These are phyloP conservation scores for Gymnoscopelus braueri DNA, from an alignment of 2,797 vertebrate species.

Conservation along the genomic window DNA sequence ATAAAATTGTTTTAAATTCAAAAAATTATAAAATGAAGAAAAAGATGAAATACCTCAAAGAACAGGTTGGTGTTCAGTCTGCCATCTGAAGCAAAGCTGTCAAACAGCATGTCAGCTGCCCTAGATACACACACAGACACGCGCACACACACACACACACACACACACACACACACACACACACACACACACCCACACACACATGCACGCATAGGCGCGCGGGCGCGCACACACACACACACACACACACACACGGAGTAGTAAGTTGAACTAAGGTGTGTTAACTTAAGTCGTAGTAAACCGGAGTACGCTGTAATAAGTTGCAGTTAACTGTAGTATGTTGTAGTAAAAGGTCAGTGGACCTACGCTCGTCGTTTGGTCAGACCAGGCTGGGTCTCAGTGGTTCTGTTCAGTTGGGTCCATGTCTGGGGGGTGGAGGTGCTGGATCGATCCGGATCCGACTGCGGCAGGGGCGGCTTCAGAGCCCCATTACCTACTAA, in stretches of 20 bases:
- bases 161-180: too few relatives aligned
- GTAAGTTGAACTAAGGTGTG: too few relatives aligned
- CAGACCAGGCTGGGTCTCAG: constrained; percentile 54
- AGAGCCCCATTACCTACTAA: constrained; percentile 52
- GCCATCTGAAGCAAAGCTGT: constrained; percentile 72
- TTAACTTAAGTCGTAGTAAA: too few relatives aligned
- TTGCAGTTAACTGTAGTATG: background rate
- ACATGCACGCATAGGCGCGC: too few relatives aligned
- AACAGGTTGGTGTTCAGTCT: constrained; percentile 67
- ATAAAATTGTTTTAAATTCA: background rate
- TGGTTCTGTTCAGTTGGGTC: constrained; percentile 44
- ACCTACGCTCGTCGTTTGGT: constrained; percentile 72
- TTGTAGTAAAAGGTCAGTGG: background rate
- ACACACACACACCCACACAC: too few relatives aligned
- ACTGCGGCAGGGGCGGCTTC: constrained; percentile 58
- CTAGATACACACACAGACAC: constrained; percentile 41
- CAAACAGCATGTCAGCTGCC: constrained; percentile 75
- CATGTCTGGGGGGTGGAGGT: constrained; percentile 44
- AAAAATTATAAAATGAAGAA: too few relatives aligned
- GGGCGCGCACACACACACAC: too few relatives aligned
- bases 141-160: background rate
- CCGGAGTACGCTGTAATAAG: too few relatives aligned
- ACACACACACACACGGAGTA: too few relatives aligned
- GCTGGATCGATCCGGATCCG: constrained; percentile 51
- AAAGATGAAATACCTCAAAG: constrained; percentile 70